A percentile compares a stretch with the other conserved stretches of the same genome.
phyloP scores from a whole-genome alignment of 2,113 vertebrate species.

The Nycticebus coucang region DNA sequence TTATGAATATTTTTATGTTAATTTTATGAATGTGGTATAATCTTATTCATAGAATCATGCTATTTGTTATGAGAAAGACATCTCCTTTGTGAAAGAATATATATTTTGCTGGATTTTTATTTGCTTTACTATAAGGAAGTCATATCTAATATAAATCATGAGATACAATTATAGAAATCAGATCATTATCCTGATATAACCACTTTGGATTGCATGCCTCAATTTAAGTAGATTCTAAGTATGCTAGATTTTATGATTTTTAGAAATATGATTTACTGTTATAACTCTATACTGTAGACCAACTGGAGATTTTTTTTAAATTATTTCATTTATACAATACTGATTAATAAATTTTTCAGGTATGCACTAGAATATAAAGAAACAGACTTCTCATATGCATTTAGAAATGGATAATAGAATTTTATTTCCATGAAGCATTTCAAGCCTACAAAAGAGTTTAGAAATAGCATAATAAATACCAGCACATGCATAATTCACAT shows the following conservation, averaged over 20 bases:
- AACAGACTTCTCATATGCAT: neutral
- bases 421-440: neutral
- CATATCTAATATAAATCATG: neutral
- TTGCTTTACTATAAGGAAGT: neutral
- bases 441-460: neutral
- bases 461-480: neutral
- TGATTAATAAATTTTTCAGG: neutral
- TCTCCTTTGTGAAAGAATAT: neutral
- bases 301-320: neutral
- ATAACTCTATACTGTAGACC: neutral
- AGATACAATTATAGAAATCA: neutral
- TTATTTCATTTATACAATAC: neutral
- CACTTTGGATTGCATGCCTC: neutral
- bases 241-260: neutral
- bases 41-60: neutral
- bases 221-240: neutral
- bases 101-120: neutral
- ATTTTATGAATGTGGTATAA: neutral
- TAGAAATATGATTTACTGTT: neutral
- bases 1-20: too few species aligned
- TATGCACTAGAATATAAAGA: neutral
- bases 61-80: neutral
- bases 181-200: neutral
- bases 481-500: neutral
- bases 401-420: conserved; percentile 9